These are phyloP conservation scores for Okapia johnstoni DNA, from an alignment of 2,113 vertebrate species.

Conservation along the genomic window DNA sequence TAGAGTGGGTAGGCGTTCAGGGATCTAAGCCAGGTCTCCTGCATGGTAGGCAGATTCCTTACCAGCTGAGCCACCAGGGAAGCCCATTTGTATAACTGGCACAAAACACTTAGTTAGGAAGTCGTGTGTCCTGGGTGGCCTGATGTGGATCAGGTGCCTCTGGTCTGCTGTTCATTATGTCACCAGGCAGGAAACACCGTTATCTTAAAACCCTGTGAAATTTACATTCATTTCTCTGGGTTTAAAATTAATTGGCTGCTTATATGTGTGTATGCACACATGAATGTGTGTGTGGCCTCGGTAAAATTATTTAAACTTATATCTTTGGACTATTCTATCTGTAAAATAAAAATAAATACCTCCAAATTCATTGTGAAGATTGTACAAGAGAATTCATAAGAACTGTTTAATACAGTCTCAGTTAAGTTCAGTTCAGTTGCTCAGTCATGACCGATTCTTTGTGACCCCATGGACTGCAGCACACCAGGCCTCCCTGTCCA, in stretches of 20 bases:
- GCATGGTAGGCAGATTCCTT: background rate
- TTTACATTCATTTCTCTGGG: background rate
- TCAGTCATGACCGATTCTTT: background rate
- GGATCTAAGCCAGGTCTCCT: background rate
- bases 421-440: background rate
- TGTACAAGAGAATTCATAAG: background rate
- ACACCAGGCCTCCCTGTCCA: background rate
- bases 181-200: background rate
- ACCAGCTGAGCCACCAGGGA: background rate
- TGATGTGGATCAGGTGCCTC: background rate
- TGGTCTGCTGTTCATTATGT: background rate
- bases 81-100: background rate
- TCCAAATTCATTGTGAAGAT: background rate
- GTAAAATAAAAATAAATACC: background rate
- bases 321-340: background rate
- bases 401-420: background rate
- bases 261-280: background rate
- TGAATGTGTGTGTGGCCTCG: background rate
- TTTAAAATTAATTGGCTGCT: background rate
- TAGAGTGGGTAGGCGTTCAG: background rate
- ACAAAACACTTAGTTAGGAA: background rate
- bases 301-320: background rate
- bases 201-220: background rate
- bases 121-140: background rate
- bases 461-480: background rate